phyloP scores from a whole-genome alignment of 2,888 invertebrate genomes.

The Stenchaetothrips biformis region DNA sequence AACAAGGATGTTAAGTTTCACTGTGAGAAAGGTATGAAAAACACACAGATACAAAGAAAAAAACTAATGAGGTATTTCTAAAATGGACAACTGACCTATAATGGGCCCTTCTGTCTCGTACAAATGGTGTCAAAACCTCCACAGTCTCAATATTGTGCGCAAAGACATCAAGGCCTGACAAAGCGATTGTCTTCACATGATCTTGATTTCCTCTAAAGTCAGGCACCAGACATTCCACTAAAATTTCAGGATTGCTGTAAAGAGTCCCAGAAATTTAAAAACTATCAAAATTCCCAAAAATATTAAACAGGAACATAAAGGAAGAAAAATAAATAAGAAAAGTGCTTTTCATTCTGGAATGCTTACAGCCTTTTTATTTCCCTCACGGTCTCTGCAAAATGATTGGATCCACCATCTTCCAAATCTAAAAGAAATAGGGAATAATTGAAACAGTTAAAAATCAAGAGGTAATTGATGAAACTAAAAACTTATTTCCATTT shows the following conservation, averaged over 20 bases:
- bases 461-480: not conserved
- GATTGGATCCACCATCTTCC: slow-evolving; percentile 86
- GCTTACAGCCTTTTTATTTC: slow-evolving; percentile 75
- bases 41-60: slow-evolving; percentile 21
- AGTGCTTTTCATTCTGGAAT: not conserved
- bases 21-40: slow-evolving; percentile 28
- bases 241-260: slow-evolving; percentile 66
- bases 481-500: slow-evolving; percentile 9
- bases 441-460: not conserved
- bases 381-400: slow-evolving; percentile 86
- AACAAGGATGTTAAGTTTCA: slow-evolving; percentile 34
- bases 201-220: slow-evolving; percentile 84
- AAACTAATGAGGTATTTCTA: slow-evolving; percentile 26
- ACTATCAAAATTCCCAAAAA: not conserved
- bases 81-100: slow-evolving; percentile 53
- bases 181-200: slow-evolving; percentile 68
- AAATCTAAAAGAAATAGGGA: slow-evolving; percentile 59
- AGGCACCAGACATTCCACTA: slow-evolving; percentile 95
- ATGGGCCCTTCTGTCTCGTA: slow-evolving; percentile 88
- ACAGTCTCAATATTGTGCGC: slow-evolving; percentile 99
- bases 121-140: slow-evolving; percentile 80
- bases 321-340: not conserved
- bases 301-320: not conserved
- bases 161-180: slow-evolving; percentile 88
- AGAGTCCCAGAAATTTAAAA: slow-evolving; percentile 9